Evolutionary conservation across 2,888 invertebrate genomes (phyloP).

Genomic region (Calameuta idolon): DNA sequence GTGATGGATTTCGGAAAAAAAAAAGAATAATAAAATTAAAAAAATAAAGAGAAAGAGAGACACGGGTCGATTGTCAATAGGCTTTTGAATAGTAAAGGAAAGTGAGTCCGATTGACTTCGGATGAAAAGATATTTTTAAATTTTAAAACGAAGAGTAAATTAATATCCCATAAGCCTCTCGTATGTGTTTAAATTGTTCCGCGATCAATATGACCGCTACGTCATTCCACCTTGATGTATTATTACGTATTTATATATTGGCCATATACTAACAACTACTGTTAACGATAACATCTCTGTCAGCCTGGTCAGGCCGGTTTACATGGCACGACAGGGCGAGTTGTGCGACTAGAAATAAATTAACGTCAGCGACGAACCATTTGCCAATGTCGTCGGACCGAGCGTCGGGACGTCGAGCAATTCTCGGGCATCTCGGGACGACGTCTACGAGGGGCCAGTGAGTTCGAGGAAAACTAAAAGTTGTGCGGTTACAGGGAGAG

Average conservation of each 20-base stretch:
- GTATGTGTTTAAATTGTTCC: neutral
- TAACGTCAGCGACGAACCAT: neutral
- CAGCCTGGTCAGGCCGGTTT: neutral
- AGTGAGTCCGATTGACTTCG: neutral
- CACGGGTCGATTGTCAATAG: neutral
- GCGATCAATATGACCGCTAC: neutral
- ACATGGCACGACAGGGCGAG: neutral
- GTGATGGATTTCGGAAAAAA: too few relatives aligned
- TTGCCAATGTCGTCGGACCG: neutral
- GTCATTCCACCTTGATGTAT: neutral
- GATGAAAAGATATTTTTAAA: neutral
- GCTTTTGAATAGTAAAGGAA: neutral
- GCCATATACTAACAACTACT: neutral
- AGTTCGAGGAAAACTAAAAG: conserved; percentile 2
- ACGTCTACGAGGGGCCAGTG: neutral
- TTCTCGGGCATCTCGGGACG: conserved; percentile 7
- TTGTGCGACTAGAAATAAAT: neutral
- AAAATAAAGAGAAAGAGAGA: neutral
- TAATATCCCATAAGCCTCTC: neutral
- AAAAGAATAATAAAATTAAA: too few relatives aligned
- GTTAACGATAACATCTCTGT: neutral
- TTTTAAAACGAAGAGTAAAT: neutral
- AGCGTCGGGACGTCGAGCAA: conserved; percentile 11
- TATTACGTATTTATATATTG: neutral
- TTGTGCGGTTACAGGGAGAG: neutral